Percentiles rank a stretch among this genome's conserved stretches.
Evolutionary conservation across 1,140 invertebrate species (phyloP).

Genomic region (Sipha flava): DNA sequence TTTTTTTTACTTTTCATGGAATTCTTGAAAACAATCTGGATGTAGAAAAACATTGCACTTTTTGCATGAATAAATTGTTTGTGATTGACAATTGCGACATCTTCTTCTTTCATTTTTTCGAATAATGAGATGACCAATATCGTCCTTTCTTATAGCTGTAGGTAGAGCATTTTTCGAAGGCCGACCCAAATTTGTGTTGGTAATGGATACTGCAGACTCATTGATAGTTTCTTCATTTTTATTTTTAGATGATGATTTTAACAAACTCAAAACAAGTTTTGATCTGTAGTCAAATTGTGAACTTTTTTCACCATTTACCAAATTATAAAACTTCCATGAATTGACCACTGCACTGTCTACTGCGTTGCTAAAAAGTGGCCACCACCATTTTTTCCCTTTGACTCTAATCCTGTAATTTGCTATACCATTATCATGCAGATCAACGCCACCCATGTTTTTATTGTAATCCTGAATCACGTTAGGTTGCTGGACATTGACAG

Average conservation of each 20-base stretch:
- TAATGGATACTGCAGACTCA: not conserved
- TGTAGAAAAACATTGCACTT: not conserved
- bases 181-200: not conserved
- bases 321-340: slow-evolving; percentile 34
- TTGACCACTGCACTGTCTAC: slow-evolving; percentile 39
- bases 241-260: not conserved
- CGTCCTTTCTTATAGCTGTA: not conserved
- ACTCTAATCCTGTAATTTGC: slow-evolving; percentile 38
- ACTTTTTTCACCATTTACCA: not conserved
- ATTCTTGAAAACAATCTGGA: not conserved
- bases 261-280: not conserved
- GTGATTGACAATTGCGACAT: not conserved
- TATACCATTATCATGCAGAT: slow-evolving; percentile 29
- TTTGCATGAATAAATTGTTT: not conserved
- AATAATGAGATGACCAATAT: not conserved
- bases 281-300: not conserved
- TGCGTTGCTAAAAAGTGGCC: slow-evolving; percentile 38
- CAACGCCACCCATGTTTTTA: not conserved
- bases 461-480: not conserved
- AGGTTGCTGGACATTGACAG: not conserved
- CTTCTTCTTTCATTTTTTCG: not conserved
- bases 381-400: slow-evolving; percentile 40
- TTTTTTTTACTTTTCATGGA: not conserved
- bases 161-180: not conserved
- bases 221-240: not conserved